These are phyloP conservation scores for Drosophila diplacantha DNA, from an alignment of 2,888 invertebrate genomes.

Conservation along the genomic window DNA sequence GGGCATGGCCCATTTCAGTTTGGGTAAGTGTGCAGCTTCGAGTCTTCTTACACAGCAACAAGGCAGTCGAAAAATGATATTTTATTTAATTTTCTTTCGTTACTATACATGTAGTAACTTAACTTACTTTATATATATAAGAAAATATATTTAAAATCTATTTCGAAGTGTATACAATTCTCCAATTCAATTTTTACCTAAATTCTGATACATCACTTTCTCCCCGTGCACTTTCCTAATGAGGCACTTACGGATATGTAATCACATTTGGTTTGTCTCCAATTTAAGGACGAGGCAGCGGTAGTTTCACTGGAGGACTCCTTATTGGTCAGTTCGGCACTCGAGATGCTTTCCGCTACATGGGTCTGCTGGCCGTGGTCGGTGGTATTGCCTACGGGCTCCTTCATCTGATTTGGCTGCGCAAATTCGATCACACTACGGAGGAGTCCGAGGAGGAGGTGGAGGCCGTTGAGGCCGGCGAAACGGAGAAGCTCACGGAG, in stretches of 20 bases:
- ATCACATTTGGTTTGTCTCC: conserved; percentile 27
- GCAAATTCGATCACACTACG: conserved; percentile 80
- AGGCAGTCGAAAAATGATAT: too few relatives aligned
- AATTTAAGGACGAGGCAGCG: conserved; percentile 84
- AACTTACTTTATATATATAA: background rate
- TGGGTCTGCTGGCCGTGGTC: conserved; percentile 86
- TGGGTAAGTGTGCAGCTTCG: too few relatives aligned
- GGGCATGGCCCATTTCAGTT: too few relatives aligned
- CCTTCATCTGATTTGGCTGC: conserved; percentile 85
- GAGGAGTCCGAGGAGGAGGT: conserved; percentile 77
- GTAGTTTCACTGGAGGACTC: conserved; percentile 88
- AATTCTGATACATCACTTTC: too few relatives aligned
- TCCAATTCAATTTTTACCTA: too few relatives aligned
- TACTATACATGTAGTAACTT: background rate
- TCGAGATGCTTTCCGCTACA: conserved; percentile 86
- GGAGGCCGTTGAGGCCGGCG: conserved; percentile 79
- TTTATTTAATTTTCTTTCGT: background rate
- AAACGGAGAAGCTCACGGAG: conserved; percentile 83
- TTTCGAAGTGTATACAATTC: too few relatives aligned
- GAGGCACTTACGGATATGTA: conserved; percentile 27
- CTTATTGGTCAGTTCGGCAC: conserved; percentile 87
- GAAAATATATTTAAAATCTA: background rate
- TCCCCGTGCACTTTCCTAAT: conserved; percentile 7
- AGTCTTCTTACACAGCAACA: too few relatives aligned
- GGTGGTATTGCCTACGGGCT: conserved; percentile 85